Percentiles rank a stretch among this genome's conserved stretches.
These are phyloP conservation scores for Osedax frankpressi DNA, from an alignment of 2,888 invertebrate species.

Conservation along the genomic window DNA sequence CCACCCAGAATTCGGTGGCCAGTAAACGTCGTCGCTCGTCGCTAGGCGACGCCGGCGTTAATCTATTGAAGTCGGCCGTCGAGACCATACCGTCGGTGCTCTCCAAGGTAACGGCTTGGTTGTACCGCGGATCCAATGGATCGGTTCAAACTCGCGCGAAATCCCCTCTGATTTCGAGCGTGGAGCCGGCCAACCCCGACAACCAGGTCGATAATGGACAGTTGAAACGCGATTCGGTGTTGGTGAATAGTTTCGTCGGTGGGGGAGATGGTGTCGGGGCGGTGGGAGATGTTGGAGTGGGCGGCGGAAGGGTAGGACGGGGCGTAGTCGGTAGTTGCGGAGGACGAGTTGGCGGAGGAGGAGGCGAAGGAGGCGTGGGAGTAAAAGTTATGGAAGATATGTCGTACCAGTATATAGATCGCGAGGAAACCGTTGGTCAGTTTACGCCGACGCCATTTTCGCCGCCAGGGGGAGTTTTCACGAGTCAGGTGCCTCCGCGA, in stretches of 20 bases:
- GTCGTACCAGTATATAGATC: too few species aligned
- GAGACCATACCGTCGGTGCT: background rate
- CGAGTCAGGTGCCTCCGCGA: background rate
- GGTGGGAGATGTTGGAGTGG: too few species aligned
- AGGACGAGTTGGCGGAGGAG: too few species aligned
- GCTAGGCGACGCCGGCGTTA: background rate
- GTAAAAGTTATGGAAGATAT: too few species aligned
- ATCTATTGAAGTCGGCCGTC: background rate
- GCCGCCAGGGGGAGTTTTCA: background rate
- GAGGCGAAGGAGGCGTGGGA: too few species aligned
- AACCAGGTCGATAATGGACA: background rate
- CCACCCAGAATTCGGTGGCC: too few species aligned
- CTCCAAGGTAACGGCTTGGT: background rate
- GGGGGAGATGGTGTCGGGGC: too few species aligned
- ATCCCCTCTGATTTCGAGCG: background rate
- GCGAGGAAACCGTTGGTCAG: background rate
- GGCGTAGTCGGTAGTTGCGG: too few species aligned
- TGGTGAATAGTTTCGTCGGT: background rate
- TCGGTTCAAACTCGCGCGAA: background rate
- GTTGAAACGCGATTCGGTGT: background rate
- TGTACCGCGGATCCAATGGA: background rate
- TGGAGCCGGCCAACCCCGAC: background rate
- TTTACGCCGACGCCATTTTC: background rate
- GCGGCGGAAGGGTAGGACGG: too few species aligned
- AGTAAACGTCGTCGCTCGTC: background rate